These are phyloP conservation scores for Lucifuga dentata DNA, from an alignment of 2,113 vertebrate genomes.

Conservation along the genomic window DNA sequence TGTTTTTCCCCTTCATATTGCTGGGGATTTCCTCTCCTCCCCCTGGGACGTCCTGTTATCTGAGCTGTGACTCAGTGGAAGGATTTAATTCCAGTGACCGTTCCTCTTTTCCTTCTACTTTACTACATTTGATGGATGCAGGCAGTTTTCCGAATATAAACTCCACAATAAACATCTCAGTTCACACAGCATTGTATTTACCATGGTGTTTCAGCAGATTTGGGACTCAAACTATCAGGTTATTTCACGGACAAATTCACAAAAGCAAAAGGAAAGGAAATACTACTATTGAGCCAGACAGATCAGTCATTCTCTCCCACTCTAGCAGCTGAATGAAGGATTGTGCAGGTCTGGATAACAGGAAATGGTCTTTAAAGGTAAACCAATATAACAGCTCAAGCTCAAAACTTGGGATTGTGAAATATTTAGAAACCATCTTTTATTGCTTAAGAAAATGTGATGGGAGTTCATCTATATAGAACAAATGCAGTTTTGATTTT, in stretches of 20 bases:
- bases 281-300: not conserved
- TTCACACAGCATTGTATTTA: not conserved
- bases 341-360: constrained; percentile 27
- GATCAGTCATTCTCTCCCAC: constrained; percentile 15
- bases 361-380: constrained; percentile 16
- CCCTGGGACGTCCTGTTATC: constrained; percentile 68
- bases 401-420: not conserved
- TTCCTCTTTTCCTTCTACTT: constrained; percentile 27
- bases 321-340: constrained; percentile 53
- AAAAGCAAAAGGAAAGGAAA: constrained; percentile 5
- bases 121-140: constrained; percentile 23
- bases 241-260: not conserved
- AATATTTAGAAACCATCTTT: too few relatives aligned
- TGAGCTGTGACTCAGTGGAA: constrained; percentile 68
- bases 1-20: constrained; percentile 51
- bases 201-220: not conserved
- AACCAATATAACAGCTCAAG: constrained; percentile 27
- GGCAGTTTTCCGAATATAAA: constrained; percentile 16
- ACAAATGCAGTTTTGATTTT: too few relatives aligned
- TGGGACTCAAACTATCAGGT: not conserved
- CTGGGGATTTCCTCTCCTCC: constrained; percentile 65
- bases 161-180: not conserved
- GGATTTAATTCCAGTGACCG: constrained; percentile 27
- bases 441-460: too few relatives aligned
- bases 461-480: too few relatives aligned